phyloP scores from a whole-genome alignment of 30 jellyfish, hydroid and myxozoan genomes.

The Aurelia coerulea region DNA sequence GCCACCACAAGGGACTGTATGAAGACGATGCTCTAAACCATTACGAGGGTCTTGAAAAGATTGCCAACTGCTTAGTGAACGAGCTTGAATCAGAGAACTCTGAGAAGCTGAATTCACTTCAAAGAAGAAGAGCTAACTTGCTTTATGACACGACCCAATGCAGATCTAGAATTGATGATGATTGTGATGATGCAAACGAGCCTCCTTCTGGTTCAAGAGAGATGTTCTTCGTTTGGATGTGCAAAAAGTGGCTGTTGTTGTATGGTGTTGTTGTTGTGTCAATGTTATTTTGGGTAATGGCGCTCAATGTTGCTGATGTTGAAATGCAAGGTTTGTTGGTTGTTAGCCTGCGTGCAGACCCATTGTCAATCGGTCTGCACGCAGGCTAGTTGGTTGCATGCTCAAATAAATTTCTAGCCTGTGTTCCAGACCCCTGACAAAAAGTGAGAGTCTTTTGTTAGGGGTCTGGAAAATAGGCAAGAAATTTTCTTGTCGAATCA shows the following conservation, averaged over 20 bases:
- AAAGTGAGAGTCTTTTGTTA: too few species aligned
- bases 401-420: too few species aligned
- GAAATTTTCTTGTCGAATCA: too few species aligned
- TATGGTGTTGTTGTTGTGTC: constrained; percentile 37
- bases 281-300: constrained; percentile 29
- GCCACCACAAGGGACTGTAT: neutral
- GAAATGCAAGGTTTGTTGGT: neutral
- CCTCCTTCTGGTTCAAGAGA: neutral
- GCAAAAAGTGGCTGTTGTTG: constrained; percentile 6
- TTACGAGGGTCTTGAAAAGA: constrained; percentile 22
- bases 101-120: constrained; percentile 20
- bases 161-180: neutral
- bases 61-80: constrained; percentile 13
- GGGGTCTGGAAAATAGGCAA: too few species aligned
- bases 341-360: too few species aligned
- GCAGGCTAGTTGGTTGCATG: too few species aligned
- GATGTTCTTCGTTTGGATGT: neutral
- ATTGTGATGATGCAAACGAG: neutral
- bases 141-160: neutral
- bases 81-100: constrained; percentile 18
- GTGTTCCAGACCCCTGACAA: too few species aligned
- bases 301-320: neutral
- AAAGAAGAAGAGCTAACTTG: neutral
- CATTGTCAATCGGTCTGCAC: too few species aligned
- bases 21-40: constrained; percentile 8